phyloP scores from a whole-genome alignment of 2,797 vertebrate species.

The Cuculus canorus region DNA sequence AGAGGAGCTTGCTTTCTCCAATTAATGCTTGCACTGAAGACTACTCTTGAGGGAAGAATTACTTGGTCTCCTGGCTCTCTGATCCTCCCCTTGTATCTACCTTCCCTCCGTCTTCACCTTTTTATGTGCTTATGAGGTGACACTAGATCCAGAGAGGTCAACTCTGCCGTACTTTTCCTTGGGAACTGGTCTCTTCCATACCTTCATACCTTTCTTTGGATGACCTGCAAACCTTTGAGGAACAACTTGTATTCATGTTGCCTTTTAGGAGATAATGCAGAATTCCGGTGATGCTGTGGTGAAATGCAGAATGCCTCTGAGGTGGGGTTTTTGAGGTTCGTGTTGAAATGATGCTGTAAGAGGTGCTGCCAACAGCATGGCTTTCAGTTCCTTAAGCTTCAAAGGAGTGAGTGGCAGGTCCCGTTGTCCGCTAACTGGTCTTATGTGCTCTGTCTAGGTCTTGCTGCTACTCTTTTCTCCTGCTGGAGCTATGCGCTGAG shows the following conservation, averaged over 20 bases:
- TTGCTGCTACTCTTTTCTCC: not conserved
- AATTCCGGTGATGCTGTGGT: not conserved
- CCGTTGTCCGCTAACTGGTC: accelerated
- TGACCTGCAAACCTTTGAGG: not conserved
- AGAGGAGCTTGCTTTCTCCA: not conserved
- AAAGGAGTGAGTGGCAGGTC: not conserved
- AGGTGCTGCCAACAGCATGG: not conserved
- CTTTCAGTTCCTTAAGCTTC: not conserved
- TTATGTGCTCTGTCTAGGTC: not conserved
- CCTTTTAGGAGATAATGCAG: not conserved
- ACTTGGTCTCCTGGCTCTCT: not conserved
- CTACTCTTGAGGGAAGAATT: not conserved
- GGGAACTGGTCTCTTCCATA: not conserved
- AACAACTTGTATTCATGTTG: accelerated
- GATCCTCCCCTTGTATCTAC: not conserved
- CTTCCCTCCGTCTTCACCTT: not conserved
- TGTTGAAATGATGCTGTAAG: not conserved
- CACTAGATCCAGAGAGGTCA: not conserved
- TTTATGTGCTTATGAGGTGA: not conserved
- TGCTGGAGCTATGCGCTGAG: not conserved
- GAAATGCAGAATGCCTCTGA: not conserved
- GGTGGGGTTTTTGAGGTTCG: not conserved
- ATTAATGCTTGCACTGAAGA: not conserved
- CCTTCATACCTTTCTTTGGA: not conserved
- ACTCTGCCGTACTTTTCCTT: not conserved